Evolutionary conservation across 1,140 invertebrate genomes (phyloP).

Genomic region (Pantala flavescens): DNA sequence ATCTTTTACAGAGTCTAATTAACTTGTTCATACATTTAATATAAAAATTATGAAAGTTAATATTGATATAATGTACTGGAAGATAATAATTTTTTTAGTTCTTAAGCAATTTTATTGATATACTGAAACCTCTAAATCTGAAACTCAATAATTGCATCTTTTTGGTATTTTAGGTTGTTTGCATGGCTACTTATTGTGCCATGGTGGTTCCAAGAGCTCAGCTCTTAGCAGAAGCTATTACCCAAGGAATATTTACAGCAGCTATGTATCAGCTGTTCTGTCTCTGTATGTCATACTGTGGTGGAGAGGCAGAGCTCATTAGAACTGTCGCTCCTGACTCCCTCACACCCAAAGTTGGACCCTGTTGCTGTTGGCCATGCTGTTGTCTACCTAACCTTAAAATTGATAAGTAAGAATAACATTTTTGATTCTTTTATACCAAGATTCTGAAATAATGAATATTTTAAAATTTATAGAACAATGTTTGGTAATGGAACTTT

Average conservation of each 20-base stretch:
- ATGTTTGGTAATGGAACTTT: too few species aligned
- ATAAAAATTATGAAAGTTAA: too few species aligned
- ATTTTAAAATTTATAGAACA: too few species aligned
- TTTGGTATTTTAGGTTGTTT: conserved; percentile 39
- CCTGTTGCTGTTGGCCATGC: conserved; percentile 53
- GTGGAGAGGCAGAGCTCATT: conserved; percentile 44
- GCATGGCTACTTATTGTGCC: conserved; percentile 40
- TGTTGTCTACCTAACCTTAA: conserved; percentile 43
- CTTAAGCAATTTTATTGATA: background rate
- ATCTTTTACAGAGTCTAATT: too few species aligned
- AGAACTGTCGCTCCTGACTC: conserved; percentile 37
- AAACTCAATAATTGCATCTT: background rate
- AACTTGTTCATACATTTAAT: too few species aligned
- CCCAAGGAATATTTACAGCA: conserved; percentile 48
- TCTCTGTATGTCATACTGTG: conserved; percentile 46
- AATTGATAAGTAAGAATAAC: conserved; percentile 40
- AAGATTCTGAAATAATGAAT: too few species aligned
- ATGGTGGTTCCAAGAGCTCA: conserved; percentile 46
- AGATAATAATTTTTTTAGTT: background rate
- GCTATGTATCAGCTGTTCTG: conserved; percentile 51
- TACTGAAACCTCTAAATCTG: conserved; percentile 13
- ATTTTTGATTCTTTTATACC: too few species aligned
- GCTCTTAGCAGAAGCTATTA: conserved; percentile 48
- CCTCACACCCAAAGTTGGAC: conserved; percentile 42
- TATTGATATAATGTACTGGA: background rate